These are phyloP conservation scores for Electrophaes corylata DNA, from an alignment of 2,888 invertebrate genomes.

Conservation along the genomic window DNA sequence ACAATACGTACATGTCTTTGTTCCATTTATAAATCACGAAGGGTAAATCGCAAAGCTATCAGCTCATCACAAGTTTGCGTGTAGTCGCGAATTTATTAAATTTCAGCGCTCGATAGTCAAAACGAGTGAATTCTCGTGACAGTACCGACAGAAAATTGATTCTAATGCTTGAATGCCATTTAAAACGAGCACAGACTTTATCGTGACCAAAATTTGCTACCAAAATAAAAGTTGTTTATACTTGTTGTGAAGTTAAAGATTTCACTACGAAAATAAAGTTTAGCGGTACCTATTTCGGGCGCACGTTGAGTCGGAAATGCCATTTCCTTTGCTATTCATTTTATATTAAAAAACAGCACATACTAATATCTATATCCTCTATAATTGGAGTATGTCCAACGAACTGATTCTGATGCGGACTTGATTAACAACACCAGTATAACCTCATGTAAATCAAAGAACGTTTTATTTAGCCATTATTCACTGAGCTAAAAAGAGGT, in stretches of 20 bases:
- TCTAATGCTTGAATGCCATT: constrained; percentile 45
- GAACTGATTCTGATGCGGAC: constrained; percentile 1
- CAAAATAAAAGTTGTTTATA: constrained; percentile 42
- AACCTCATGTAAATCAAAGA: constrained; percentile 3
- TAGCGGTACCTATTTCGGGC: constrained; percentile 15
- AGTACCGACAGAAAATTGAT: constrained; percentile 53
- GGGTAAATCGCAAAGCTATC: constrained; percentile 39
- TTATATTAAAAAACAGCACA: constrained; percentile 15
- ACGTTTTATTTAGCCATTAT: constrained; percentile 4
- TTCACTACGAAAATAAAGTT: constrained; percentile 14
- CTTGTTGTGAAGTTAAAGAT: constrained; percentile 23
- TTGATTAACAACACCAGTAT: constrained; percentile 6
- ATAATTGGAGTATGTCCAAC: constrained; percentile 29
- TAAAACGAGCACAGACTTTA: constrained; percentile 49
- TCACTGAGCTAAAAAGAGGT: constrained; percentile 1
- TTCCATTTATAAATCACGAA: constrained; percentile 34
- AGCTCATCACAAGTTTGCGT: constrained; percentile 49
- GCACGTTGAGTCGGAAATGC: constrained; percentile 22
- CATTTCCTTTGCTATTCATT: constrained; percentile 17
- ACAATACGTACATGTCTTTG: constrained; percentile 27
- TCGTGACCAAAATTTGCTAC: constrained; percentile 46
- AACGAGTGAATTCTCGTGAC: constrained; percentile 42
- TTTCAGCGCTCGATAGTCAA: constrained; percentile 49
- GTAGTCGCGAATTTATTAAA: constrained; percentile 55
- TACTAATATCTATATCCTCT: constrained; percentile 3